Evolutionary conservation across 2,888 invertebrate genomes (phyloP), one percentile per base, ranked within the genome.

Genomic region (Callyntrura guangdongensis): DNA sequence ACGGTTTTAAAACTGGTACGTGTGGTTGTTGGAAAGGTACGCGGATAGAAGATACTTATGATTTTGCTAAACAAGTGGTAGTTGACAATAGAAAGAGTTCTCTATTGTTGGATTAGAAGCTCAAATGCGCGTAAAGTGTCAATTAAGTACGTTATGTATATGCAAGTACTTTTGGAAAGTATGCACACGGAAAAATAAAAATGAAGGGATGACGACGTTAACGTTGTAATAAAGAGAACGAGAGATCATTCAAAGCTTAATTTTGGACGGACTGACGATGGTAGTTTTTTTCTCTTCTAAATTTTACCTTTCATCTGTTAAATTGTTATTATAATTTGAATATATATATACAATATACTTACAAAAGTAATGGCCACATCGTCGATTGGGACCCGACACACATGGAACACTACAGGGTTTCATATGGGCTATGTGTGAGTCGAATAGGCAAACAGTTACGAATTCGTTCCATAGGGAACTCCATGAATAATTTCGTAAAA

Each of bases 51-150:
- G 25, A 25, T 84, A 17, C 17, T 47, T 61, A 81, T 45, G 59
- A 22, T 49, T 82, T 64, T 14, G 45, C 67, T 83, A 6, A 47
- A 47, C 25, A 56, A 72, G 86, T 86, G 67, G 17, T 79, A 14
- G 56, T 27, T 0, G 56, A 86, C 79, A 86, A 86, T 14, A 47
- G 86, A 86, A 61, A 79, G 17, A 53, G 25, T 27, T 49, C 20
- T 79, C 79, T 36, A 86, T 86, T 86, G 86, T 86, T 86, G 67
- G 79, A 86, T 77, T 86, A 86, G 74, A 61, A 47, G 49, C 67
- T 84, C 36, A 61, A 61, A 56, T 61, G n/a, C 2, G 77, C 25
- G 25, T 22, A 53, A 74, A 74, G 27, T 64, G 59, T 45, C 12
- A 45, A 49, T 25, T 27, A 56, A 20, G 36, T 11, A 36, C 36